phyloP scores from a whole-genome alignment of 2,113 vertebrate genomes.

The Sinocyclocheilus grahami region DNA sequence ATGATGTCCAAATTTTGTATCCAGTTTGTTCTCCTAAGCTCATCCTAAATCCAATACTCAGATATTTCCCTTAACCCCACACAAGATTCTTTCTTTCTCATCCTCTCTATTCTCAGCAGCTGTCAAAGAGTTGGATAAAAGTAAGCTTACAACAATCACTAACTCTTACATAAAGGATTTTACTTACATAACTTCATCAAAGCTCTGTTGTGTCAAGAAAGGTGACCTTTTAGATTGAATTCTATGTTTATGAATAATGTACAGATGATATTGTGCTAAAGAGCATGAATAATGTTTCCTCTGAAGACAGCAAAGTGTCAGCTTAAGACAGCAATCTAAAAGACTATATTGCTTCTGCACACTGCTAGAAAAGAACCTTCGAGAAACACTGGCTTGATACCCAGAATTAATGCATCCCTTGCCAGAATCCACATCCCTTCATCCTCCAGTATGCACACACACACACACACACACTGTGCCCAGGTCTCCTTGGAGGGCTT shows the following conservation, averaged over 20 bases:
- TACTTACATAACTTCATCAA: conserved; percentile 16
- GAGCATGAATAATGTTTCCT: conserved; percentile 4
- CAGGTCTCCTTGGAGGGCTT: not conserved
- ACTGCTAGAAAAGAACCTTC: not conserved
- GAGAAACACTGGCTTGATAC: not conserved
- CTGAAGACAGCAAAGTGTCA: not conserved
- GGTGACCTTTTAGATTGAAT: not conserved
- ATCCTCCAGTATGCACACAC: conserved; percentile 5
- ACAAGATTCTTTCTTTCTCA: not conserved
- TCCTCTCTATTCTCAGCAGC: not conserved
- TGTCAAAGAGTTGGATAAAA: not conserved
- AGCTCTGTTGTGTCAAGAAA: not conserved
- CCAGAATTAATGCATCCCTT: not conserved
- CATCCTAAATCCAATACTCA: not conserved
- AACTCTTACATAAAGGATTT: conserved; percentile 20
- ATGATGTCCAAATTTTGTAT: not conserved
- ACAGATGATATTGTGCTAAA: not conserved
- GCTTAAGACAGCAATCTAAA: not conserved
- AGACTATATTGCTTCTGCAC: not conserved
- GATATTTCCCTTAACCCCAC: not conserved
- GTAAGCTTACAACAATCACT: not conserved
- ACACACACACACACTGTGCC: not conserved
- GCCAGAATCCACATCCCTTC: conserved; percentile 26
- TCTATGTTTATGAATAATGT: not conserved
- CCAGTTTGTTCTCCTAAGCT: not conserved